phyloP scores from a whole-genome alignment of 2,113 vertebrate species.

The Spizaetus ornatus region DNA sequence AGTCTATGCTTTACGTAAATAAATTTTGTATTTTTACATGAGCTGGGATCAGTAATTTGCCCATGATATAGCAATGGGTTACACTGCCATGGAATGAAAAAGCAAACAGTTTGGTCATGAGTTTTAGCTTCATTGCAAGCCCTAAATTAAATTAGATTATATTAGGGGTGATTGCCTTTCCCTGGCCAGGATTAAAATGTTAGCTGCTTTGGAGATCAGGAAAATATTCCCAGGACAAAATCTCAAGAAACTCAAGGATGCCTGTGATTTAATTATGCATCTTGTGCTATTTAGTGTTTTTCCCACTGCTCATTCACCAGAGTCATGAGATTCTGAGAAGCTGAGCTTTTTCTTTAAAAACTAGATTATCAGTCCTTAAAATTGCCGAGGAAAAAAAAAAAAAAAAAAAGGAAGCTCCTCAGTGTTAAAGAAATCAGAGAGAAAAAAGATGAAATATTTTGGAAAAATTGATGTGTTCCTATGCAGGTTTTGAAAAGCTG shows the following conservation, averaged over 20 bases:
- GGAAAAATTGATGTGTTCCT: not conserved
- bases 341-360: not conserved
- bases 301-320: not conserved
- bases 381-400: not conserved
- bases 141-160: not conserved
- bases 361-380: not conserved
- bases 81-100: not conserved
- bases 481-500: not conserved
- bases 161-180: not conserved
- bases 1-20: not conserved
- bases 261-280: constrained; percentile 13
- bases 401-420: not conserved
- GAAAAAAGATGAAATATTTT: not conserved
- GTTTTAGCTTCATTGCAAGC: not conserved
- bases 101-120: not conserved
- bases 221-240: constrained; percentile 5
- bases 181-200: not conserved
- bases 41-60: not conserved
- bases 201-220: not conserved
- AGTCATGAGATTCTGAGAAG: not conserved
- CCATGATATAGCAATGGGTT: not conserved
- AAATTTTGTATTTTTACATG: not conserved
- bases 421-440: not conserved
- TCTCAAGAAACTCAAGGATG: not conserved
- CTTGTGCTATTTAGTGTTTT: not conserved